A percentile compares a stretch with the other conserved stretches of the same genome.
These are phyloP conservation scores for Cliona cf. orientalis DNA, from an alignment of 37 sponge, comb jelly and placozoan genomes.

Conservation along the genomic window DNA sequence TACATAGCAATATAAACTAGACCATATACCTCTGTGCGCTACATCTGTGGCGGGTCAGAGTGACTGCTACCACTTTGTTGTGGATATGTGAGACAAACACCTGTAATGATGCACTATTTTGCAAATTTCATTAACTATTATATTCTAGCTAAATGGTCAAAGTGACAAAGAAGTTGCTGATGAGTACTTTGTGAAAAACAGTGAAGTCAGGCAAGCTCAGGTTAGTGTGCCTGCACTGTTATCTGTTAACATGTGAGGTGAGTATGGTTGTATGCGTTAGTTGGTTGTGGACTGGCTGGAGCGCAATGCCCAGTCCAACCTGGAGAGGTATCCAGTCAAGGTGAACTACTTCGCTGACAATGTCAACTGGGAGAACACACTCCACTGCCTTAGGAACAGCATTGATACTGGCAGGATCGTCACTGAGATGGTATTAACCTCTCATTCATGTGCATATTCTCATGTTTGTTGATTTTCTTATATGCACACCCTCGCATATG, in stretches of 20 bases:
- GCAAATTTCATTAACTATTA: not conserved
- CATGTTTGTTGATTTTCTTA: not conserved
- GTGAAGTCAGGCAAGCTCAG: constrained; percentile 67
- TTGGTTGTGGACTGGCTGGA: constrained; percentile 96
- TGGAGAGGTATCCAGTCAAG: constrained; percentile 66
- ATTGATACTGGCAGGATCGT: constrained; percentile 21
- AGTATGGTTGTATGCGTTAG: constrained; percentile 10
- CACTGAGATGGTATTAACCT: constrained; percentile 38
- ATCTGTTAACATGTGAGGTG: not conserved
- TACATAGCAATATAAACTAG: too few species aligned
- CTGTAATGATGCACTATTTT: not conserved
- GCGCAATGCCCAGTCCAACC: constrained; percentile 52
- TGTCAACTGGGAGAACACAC: constrained; percentile 82
- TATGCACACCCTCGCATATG: not conserved
- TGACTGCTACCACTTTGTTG: too few species aligned
- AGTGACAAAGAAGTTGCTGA: constrained; percentile 53
- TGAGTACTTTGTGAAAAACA: constrained; percentile 45
- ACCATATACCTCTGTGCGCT: too few species aligned
- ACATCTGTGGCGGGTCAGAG: too few species aligned
- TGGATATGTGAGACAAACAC: not conserved
- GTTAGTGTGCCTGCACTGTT: constrained; percentile 9
- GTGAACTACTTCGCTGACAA: constrained; percentile 65
- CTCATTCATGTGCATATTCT: not conserved
- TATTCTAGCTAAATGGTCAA: not conserved
- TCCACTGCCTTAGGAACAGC: constrained; percentile 45